These are phyloP conservation scores for Passer domesticus DNA, from an alignment of 2,113 vertebrate species.

Conservation along the genomic window DNA sequence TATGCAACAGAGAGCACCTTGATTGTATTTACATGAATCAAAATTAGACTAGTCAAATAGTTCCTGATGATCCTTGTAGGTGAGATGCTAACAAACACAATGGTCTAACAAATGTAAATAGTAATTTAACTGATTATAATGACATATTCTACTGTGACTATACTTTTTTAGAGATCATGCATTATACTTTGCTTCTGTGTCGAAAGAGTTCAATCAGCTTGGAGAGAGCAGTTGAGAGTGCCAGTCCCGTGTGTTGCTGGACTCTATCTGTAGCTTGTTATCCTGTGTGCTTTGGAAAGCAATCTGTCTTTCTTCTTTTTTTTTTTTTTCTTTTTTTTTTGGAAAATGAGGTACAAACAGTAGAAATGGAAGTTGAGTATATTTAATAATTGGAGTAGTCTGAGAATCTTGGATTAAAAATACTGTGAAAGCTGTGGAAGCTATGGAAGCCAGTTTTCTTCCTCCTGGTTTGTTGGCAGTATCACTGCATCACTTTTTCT, in stretches of 20 bases:
- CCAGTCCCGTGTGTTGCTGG: neutral
- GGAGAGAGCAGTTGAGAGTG: neutral
- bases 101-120: neutral
- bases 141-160: neutral
- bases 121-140: neutral
- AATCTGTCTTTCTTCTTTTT: neutral
- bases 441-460: neutral
- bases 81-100: neutral
- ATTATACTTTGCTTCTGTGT: neutral
- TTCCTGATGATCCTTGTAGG: neutral
- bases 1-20: neutral
- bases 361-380: neutral
- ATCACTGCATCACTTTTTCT: neutral
- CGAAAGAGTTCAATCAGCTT: neutral
- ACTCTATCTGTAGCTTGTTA: neutral
- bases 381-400: neutral
- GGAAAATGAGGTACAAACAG: neutral
- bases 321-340: neutral
- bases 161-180: neutral
- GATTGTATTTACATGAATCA: neutral
- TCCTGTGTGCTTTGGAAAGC: neutral
- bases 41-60: neutral
- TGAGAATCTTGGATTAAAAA: neutral
- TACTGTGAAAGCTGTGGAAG: neutral
- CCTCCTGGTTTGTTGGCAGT: neutral